These are phyloP conservation scores for Euthynnus affinis DNA, from an alignment of 2,797 vertebrate species.

Conservation along the genomic window DNA sequence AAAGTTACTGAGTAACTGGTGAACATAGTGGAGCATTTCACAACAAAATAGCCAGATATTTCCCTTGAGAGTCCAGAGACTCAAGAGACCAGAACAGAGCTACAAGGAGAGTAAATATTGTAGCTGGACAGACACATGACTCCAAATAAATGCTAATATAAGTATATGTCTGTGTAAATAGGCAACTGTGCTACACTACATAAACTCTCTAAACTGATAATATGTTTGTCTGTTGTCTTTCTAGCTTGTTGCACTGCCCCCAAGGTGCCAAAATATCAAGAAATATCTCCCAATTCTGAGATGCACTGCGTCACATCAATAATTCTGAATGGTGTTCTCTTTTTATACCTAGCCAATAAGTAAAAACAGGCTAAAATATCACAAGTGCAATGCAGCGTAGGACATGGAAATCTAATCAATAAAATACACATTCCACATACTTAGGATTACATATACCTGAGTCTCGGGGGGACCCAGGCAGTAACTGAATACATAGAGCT, in stretches of 20 bases:
- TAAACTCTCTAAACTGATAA: background rate
- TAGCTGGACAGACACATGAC: background rate
- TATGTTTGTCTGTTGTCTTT: background rate
- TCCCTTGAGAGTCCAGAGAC: constrained; percentile 3
- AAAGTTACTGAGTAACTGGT: background rate
- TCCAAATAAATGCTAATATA: background rate
- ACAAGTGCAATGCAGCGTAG: constrained; percentile 9
- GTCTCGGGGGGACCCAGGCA: constrained; percentile 5
- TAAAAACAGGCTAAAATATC: constrained; percentile 9
- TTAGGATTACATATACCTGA: constrained; percentile 2
- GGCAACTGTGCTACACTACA: background rate
- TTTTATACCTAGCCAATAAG: background rate
- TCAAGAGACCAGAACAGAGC: constrained; percentile 13
- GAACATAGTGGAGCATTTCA: constrained; percentile 1
- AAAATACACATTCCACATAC: constrained; percentile 6
- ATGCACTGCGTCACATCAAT: background rate
- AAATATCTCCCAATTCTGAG: background rate
- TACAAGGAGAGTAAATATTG: background rate
- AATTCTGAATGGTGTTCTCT: constrained; percentile 6
- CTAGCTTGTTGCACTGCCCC: background rate
- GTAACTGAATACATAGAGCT: constrained; percentile 1
- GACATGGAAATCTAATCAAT: constrained; percentile 33
- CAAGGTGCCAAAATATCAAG: background rate
- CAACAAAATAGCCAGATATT: background rate
- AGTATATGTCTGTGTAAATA: background rate